Percentiles rank a stretch among this genome's conserved stretches.
phyloP scores from a whole-genome alignment of 2,797 vertebrate genomes.

The Psittacula derbiana region DNA sequence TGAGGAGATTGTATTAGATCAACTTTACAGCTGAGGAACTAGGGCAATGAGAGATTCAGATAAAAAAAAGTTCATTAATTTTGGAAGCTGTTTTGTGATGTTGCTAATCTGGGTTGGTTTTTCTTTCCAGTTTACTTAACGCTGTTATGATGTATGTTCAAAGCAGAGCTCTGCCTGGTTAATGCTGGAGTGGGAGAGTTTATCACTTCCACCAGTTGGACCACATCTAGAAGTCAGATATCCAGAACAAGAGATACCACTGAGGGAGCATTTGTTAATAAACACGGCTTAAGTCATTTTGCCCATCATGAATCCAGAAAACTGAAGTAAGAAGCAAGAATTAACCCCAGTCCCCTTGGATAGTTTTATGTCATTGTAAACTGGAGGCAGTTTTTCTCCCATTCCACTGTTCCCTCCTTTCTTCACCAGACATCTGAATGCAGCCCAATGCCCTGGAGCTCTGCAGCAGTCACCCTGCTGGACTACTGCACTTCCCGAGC shows the following conservation, averaged over 20 bases:
- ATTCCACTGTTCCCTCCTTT: neutral
- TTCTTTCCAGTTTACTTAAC: neutral
- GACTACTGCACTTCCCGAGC: neutral
- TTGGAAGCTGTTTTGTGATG: neutral
- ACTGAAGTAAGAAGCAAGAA: neutral
- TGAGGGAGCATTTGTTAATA: neutral
- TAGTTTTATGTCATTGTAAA: neutral
- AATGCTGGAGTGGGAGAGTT: neutral
- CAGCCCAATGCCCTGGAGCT: neutral
- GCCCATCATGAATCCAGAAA: neutral
- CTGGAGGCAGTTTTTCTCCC: neutral
- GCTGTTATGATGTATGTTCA: neutral
- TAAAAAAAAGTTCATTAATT: conserved; percentile 32
- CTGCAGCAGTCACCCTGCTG: neutral
- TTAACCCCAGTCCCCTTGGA: neutral
- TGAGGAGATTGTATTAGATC: conserved; percentile 1
- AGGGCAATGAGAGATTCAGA: neutral
- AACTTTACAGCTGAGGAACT: neutral
- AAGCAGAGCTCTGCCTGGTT: neutral
- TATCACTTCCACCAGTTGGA: neutral
- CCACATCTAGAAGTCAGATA: neutral
- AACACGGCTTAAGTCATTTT: neutral
- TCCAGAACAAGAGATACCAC: neutral
- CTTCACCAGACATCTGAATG: neutral
- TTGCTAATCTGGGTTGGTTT: neutral